Conservation (phyloP, 2,888 invertebrate genomes). For the Charanyca ferruginea region DNA sequence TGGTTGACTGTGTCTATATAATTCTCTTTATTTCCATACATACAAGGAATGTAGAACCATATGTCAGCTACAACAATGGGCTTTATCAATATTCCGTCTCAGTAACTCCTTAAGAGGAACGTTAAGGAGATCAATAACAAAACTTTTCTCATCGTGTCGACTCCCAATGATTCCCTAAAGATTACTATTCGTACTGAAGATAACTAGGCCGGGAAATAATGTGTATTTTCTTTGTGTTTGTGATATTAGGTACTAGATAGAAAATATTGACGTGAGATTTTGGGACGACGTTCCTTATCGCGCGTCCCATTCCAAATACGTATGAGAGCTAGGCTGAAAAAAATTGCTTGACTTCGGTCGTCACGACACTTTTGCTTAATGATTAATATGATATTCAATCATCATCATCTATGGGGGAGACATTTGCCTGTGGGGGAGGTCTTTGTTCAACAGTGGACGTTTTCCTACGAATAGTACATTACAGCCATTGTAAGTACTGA, state of each 20-base stretch:
- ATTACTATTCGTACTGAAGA: slow-evolving; percentile 39
- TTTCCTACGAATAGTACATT: no score
- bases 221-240: slow-evolving; percentile 14
- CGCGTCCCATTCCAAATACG: not conserved
- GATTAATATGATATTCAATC: no score
- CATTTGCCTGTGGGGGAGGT: no score
- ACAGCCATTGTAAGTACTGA: no score
- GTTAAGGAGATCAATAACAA: slow-evolving; percentile 41
- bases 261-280: not conserved
- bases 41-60: not conserved
- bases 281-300: not conserved
- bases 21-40: not conserved
- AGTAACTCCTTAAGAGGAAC: slow-evolving; percentile 47
- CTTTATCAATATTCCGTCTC: slow-evolving; percentile 53
- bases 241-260: not conserved
- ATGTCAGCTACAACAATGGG: slow-evolving; percentile 23
- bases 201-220: slow-evolving; percentile 9
- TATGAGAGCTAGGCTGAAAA: no score
- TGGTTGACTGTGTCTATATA: no score
- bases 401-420: no score
- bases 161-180: slow-evolving; percentile 47
- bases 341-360: no score
- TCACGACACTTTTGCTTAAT: no score
- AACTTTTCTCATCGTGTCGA: slow-evolving; percentile 55
- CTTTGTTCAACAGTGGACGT: no score